A percentile compares a stretch with the other conserved stretches of the same genome.
Conservation (phyloP, 2,113 vertebrate species). For the Aldabrachelys gigantea region DNA sequence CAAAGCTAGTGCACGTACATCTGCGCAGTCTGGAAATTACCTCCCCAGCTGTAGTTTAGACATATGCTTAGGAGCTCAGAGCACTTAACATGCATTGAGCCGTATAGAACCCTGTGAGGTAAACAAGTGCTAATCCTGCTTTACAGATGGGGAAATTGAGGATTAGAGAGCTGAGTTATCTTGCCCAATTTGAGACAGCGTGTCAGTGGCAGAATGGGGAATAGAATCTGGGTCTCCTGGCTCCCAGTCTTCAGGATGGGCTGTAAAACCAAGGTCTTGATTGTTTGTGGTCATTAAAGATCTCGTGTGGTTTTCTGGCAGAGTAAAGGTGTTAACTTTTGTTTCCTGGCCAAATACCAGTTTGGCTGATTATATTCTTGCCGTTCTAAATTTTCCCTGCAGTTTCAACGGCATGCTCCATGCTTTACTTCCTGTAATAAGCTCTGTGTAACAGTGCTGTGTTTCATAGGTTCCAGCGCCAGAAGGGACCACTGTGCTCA, state of each 20-base stretch:
- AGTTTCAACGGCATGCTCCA: background rate
- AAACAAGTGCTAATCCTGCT: background rate
- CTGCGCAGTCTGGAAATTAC: background rate
- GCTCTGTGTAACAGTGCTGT: background rate
- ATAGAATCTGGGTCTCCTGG: background rate
- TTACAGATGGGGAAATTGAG: accelerated
- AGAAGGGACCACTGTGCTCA: background rate
- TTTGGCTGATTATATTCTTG: background rate
- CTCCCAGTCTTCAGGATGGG: background rate
- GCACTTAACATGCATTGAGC: background rate
- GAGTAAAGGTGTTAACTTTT: background rate
- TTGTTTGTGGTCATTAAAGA: background rate
- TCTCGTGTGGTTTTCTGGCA: slow-evolving; percentile 15
- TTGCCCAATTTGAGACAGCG: background rate
- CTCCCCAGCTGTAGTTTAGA: background rate
- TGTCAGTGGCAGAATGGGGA: background rate
- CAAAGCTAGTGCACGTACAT: background rate
- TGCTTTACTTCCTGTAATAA: background rate
- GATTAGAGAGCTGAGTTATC: accelerated
- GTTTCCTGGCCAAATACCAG: background rate
- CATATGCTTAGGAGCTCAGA: background rate
- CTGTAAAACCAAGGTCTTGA: background rate
- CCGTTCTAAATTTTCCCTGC: slow-evolving; percentile 4
- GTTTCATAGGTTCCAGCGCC: background rate
- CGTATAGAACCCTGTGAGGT: background rate